phyloP scores from a whole-genome alignment of 1,140 invertebrate species.

The Paraescarpia echinospica region DNA sequence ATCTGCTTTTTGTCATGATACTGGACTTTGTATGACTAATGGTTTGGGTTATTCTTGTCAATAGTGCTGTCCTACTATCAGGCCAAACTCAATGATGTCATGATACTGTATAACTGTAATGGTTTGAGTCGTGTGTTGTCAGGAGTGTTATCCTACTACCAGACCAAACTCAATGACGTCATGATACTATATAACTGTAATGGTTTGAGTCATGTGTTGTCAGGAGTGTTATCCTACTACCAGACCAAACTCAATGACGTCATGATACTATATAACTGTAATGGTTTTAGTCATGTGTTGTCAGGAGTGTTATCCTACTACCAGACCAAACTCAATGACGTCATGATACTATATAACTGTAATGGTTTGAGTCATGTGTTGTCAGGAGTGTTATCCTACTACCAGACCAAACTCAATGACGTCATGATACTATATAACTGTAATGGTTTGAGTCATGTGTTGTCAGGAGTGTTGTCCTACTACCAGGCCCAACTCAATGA shows the following conservation, averaged over 20 bases:
- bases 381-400: constrained; percentile 26
- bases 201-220: background rate
- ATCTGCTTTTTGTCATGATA: background rate
- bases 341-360: constrained; percentile 62
- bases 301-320: background rate
- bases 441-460: background rate
- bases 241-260: constrained; percentile 26
- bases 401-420: constrained; percentile 21
- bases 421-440: constrained; percentile 72
- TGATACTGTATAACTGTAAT: background rate
- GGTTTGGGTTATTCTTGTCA: background rate
- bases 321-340: background rate
- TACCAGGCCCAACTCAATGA: background rate
- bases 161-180: background rate
- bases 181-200: background rate
- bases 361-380: constrained; percentile 89
- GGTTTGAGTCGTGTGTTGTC: background rate
- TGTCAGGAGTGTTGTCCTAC: background rate
- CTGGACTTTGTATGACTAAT: constrained; percentile 66
- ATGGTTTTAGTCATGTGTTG: background rate
- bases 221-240: constrained; percentile 27
- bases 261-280: background rate
- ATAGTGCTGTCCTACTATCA: background rate
- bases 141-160: background rate
- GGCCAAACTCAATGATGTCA: background rate